phyloP scores from a whole-genome alignment of 2,797 vertebrate species.

The Urosaurus nigricauda region DNA sequence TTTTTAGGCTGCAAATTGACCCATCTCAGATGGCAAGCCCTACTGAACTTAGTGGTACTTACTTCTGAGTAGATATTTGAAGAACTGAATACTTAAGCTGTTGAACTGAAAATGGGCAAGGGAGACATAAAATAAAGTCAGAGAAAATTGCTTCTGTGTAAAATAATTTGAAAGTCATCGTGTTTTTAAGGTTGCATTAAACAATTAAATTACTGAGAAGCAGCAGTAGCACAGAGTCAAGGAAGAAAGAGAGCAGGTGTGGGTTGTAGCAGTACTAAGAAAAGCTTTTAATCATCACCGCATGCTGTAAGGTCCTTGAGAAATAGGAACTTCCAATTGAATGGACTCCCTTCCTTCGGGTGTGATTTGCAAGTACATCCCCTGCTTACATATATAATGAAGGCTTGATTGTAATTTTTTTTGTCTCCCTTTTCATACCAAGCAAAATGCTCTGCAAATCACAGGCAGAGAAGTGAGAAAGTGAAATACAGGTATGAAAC shows the following conservation, averaged over 20 bases:
- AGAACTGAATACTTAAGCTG: neutral
- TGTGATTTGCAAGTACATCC: constrained; percentile 40
- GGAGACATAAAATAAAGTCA: neutral
- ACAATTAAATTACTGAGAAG: constrained; percentile 9
- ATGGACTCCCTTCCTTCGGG: constrained; percentile 12
- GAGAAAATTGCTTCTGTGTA: constrained; percentile 8
- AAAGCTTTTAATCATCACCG: constrained; percentile 41
- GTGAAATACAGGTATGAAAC: constrained; percentile 28
- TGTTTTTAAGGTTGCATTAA: constrained; percentile 30
- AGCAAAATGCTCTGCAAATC: constrained; percentile 27
- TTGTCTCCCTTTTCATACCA: neutral
- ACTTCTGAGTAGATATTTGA: neutral
- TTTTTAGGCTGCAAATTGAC: neutral
- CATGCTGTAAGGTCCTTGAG: constrained; percentile 10
- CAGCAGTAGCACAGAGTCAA: neutral
- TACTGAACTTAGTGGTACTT: neutral
- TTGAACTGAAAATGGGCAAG: neutral
- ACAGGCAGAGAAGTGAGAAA: constrained; percentile 1
- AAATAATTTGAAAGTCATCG: neutral
- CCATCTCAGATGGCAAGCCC: neutral
- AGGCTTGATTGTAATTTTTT: constrained; percentile 14
- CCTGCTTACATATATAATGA: constrained; percentile 52
- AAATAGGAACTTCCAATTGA: constrained; percentile 33
- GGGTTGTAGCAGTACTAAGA: neutral
- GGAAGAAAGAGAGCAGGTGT: constrained; percentile 17